phyloP scores from a whole-genome alignment of 1,140 invertebrate species.

The Ganaspis sp. region DNA sequence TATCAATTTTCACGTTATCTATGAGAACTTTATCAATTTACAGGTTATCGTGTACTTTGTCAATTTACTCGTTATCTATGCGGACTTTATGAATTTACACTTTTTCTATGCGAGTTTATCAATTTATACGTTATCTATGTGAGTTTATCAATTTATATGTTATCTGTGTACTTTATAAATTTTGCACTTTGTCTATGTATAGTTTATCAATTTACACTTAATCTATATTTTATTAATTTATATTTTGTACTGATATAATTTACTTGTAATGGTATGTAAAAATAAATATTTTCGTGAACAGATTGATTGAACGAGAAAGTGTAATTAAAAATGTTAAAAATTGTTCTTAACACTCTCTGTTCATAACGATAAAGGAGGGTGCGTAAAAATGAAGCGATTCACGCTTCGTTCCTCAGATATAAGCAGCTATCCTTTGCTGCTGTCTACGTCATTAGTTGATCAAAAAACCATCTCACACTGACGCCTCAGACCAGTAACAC shows the following conservation, averaged over 20 bases:
- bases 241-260: neutral
- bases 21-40: too few relatives aligned
- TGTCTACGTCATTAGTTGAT: conserved; percentile 38
- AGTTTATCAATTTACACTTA: neutral
- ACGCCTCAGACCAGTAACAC: neutral
- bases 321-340: neutral
- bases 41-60: too few relatives aligned
- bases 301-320: too few relatives aligned
- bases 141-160: too few relatives aligned
- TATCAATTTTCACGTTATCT: too few relatives aligned
- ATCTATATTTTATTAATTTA: neutral
- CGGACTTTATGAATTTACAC: too few relatives aligned
- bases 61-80: too few relatives aligned
- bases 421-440: conserved; percentile 12
- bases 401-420: conserved; percentile 31
- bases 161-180: too few relatives aligned
- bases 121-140: too few relatives aligned
- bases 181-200: too few relatives aligned
- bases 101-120: too few relatives aligned
- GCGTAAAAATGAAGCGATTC: conserved; percentile 41
- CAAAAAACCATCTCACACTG: conserved; percentile 32
- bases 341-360: neutral
- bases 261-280: neutral
- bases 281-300: neutral
- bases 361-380: conserved; percentile 28